phyloP scores from a whole-genome alignment of 2,888 invertebrate species.

The Drosophila lacicola region DNA sequence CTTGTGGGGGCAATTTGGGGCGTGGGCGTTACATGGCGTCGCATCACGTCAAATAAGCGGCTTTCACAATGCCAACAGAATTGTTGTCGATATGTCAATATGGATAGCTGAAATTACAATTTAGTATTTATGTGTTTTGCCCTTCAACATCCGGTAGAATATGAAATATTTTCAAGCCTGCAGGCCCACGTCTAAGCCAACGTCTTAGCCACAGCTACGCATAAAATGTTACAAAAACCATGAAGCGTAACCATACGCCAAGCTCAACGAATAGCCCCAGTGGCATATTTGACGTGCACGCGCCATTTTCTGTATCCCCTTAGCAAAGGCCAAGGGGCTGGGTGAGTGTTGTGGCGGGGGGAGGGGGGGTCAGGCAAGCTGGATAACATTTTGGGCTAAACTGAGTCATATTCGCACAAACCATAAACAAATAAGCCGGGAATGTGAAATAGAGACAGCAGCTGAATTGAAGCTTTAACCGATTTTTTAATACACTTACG shows the following conservation, averaged over 20 bases:
- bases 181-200: conserved; percentile 27
- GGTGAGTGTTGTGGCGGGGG: neutral
- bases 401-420: conserved; percentile 36
- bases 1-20: conserved; percentile 18
- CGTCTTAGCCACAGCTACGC: conserved; percentile 32
- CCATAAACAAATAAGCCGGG: conserved; percentile 40
- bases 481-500: conserved; percentile 18
- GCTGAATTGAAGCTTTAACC: neutral
- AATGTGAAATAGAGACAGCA: conserved; percentile 17
- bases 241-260: conserved; percentile 62
- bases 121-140: conserved; percentile 63
- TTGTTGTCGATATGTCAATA: conserved; percentile 60
- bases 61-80: conserved; percentile 43
- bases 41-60: conserved; percentile 41
- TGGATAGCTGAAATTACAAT: conserved; percentile 63
- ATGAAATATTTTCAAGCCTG: neutral
- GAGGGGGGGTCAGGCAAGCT: neutral
- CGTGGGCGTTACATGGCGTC: conserved; percentile 17
- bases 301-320: conserved; percentile 38
- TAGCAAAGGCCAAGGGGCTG: neutral
- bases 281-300: conserved; percentile 68
- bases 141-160: conserved; percentile 35
- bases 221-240: conserved; percentile 55
- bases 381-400: conserved; percentile 13
- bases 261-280: conserved; percentile 51